Percentiles rank a stretch among this genome's conserved stretches.
Evolutionary conservation across 2,797 vertebrate genomes (phyloP).

Genomic region (Cheirogaleus major): DNA sequence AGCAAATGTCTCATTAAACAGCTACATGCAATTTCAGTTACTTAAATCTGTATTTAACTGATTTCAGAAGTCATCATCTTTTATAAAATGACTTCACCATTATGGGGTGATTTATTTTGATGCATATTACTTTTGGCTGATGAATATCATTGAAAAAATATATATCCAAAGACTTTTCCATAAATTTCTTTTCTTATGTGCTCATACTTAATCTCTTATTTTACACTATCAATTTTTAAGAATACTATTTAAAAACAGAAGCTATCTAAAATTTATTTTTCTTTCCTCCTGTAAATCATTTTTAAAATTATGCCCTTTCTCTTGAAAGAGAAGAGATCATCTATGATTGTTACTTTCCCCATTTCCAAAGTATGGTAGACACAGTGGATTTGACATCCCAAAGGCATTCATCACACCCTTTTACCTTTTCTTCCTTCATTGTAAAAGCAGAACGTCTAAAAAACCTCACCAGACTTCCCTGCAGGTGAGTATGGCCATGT

Average conservation of each 20-base stretch:
- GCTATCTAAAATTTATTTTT: not conserved
- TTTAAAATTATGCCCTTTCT: not conserved
- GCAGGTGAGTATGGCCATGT: not conserved
- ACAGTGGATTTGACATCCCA: not conserved
- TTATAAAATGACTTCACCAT: not conserved
- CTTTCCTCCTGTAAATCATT: not conserved
- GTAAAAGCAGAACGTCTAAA: not conserved
- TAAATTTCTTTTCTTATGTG: not conserved
- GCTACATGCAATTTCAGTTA: not conserved
- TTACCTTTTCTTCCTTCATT: not conserved
- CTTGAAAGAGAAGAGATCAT: not conserved
- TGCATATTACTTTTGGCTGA: not conserved
- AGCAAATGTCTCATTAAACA: not conserved
- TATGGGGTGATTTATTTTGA: slow-evolving; percentile 21
- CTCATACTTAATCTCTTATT: slow-evolving; percentile 24
- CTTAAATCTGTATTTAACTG: not conserved
- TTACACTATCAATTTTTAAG: not conserved
- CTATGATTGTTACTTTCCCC: not conserved
- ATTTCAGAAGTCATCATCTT: not conserved
- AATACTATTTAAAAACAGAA: not conserved
- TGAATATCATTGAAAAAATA: not conserved
- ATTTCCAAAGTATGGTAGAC: not conserved
- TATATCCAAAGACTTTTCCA: not conserved
- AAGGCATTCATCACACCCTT: not conserved
- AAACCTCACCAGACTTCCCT: not conserved